Evolutionary conservation across 2,888 invertebrate species (phyloP).

Genomic region (Steinernema carpocapsae): DNA sequence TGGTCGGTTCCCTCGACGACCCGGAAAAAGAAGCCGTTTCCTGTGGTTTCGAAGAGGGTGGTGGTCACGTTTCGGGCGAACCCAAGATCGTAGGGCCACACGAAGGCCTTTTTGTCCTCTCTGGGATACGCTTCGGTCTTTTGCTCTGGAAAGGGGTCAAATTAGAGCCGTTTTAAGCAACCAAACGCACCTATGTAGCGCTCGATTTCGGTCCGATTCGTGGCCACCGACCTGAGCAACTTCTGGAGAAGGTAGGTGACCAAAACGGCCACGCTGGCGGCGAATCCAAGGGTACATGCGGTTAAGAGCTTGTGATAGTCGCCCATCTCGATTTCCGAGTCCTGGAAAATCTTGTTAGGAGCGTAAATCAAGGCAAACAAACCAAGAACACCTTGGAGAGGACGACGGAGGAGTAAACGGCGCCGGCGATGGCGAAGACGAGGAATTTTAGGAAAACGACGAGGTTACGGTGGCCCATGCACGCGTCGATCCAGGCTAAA

Average conservation of each 20-base stretch:
- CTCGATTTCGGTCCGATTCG: not conserved
- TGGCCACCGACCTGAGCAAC: not conserved
- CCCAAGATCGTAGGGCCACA: conserved; percentile 8
- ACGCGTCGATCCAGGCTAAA: conserved; percentile 15
- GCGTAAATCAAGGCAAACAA: too few species aligned
- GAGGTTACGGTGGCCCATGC: conserved; percentile 1
- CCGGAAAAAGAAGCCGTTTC: conserved; percentile 18
- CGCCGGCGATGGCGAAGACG: conserved; percentile 55
- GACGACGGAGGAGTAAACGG: conserved; percentile 49
- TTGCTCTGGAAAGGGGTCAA: not conserved
- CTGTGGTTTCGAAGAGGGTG: not conserved
- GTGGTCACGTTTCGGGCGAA: not conserved
- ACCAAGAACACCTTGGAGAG: too few species aligned
- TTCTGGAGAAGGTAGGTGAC: not conserved
- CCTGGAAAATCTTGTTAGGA: conserved; percentile 3
- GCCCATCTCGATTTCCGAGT: not conserved
- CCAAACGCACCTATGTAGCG: not conserved
- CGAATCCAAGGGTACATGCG: not conserved
- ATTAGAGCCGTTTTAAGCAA: not conserved
- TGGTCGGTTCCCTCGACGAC: conserved; percentile 13
- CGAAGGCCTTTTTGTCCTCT: not conserved
- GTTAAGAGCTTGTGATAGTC: not conserved
- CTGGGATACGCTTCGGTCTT: not conserved
- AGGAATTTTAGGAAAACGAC: conserved; percentile 30
- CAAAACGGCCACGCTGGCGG: not conserved